Percentiles rank a stretch among this genome's conserved stretches.
phyloP scores from a whole-genome alignment of 2,113 vertebrate genomes.

The Mormyrus iriodes region DNA sequence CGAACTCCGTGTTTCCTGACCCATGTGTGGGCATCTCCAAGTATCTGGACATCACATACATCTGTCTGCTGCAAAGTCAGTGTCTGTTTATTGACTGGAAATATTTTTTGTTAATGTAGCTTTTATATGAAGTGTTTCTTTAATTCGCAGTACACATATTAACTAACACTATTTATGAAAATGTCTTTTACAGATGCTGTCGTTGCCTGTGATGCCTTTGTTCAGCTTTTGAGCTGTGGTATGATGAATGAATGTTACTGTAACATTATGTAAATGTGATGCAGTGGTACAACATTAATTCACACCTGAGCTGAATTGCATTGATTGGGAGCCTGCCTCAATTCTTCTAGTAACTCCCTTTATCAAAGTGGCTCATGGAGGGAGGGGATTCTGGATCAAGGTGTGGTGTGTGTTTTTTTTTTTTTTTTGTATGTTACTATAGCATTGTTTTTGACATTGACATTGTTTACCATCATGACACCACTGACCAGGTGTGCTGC shows the following conservation, averaged over 20 bases:
- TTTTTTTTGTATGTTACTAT: background rate
- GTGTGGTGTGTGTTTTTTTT: background rate
- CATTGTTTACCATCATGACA: background rate
- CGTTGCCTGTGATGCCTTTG: background rate
- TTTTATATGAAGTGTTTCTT: background rate
- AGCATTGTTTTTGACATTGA: background rate
- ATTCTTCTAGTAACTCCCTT: background rate
- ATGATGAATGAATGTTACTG: background rate
- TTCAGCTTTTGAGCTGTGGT: background rate
- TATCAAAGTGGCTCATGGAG: background rate
- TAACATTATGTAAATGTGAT: background rate
- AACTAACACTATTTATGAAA: background rate
- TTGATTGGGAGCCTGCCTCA: background rate
- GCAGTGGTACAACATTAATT: background rate
- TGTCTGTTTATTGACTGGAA: background rate
- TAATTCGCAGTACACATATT: background rate
- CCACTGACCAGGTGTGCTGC: too few species aligned
- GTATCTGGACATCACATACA: background rate
- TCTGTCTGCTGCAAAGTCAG: background rate
- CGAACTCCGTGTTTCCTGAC: background rate
- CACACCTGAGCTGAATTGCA: background rate
- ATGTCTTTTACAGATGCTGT: background rate
- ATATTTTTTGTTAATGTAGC: background rate
- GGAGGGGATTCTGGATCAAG: background rate
- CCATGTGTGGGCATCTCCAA: background rate